phyloP scores from a whole-genome alignment of 2,888 invertebrate species.

The Coenonympha arcania region DNA sequence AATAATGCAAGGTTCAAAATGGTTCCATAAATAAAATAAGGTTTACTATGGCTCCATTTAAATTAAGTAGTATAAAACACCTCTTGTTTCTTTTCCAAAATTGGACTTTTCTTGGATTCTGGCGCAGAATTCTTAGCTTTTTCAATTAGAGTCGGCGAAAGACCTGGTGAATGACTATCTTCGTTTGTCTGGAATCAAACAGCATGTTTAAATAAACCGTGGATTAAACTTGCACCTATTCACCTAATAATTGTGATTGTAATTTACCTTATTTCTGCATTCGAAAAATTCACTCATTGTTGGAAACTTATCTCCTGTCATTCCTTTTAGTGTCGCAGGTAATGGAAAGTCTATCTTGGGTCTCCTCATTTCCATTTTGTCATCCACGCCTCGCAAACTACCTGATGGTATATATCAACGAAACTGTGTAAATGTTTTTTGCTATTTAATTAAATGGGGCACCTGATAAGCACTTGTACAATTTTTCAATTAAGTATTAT shows the following conservation, averaged over 20 bases:
- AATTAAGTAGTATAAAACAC: no score
- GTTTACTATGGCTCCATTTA: no score
- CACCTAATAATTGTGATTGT: not conserved
- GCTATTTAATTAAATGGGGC: not conserved
- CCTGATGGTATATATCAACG: conserved; percentile 36
- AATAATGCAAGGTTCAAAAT: no score
- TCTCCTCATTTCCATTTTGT: conserved; percentile 55
- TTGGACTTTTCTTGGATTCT: conserved; percentile 36
- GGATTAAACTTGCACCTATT: not conserved
- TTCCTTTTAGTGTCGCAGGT: conserved; percentile 51
- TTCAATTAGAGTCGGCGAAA: conserved; percentile 37
- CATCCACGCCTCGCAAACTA: conserved; percentile 51
- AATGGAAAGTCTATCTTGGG: conserved; percentile 61
- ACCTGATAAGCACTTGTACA: no score
- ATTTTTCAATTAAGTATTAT: no score
- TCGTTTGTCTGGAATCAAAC: conserved; percentile 32
- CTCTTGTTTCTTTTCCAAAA: conserved; percentile 36
- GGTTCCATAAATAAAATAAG: no score
- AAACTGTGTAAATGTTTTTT: not conserved
- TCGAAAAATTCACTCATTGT: conserved; percentile 72
- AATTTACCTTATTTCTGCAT: conserved; percentile 45
- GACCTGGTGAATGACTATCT: conserved; percentile 32
- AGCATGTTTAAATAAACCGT: not conserved
- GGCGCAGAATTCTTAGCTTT: conserved; percentile 23
- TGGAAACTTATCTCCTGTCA: conserved; percentile 54